Evolutionary conservation across 2,797 vertebrate species (phyloP), one percentile per base, ranked within the genome.

Genomic region (Myotis findleyi): DNA sequence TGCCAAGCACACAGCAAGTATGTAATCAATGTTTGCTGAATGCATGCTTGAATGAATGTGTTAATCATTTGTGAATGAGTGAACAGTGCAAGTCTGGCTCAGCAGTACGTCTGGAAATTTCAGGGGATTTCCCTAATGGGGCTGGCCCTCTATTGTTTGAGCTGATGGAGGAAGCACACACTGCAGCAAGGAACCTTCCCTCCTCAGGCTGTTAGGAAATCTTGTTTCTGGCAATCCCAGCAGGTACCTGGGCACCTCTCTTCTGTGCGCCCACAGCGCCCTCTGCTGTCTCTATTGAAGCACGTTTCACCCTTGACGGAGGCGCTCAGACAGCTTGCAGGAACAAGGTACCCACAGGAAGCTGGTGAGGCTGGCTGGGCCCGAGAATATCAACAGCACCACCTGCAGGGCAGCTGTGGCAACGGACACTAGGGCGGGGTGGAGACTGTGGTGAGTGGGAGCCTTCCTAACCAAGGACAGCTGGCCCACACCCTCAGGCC

Each of bases 211-310:
- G 7, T 59, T 5, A 6, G 53, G 66, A 17, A 47, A 80, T 7
- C 68, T 7, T 12, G n/a, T 21, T 66, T 12, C 12, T 51, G 59
- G 51, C 21, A 2, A 1, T 10, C 0, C 0, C 27, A 2, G 21
- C 12, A 11, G 36, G 0, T 20, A 20, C 33, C 49, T 0, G 0
- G 7, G 36, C 0, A 0, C 18, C 10, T 59, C 41, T 25, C 17
- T 33, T 27, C 0, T 49, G 55, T 8, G 69, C 6, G 2, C 49
- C 89, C 38, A 44, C 1, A 84, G 88, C 8, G 16, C 77, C 89
- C 88, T 55, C 96, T 96, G 77, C 86, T 72, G 95, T 14, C 51
- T 7, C 2, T 9, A 2, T 3, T 1, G 12, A 9, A 57, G 86
- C 68, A 72, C 12, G 3, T 66, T 33, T 33, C 76, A 4, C 13